Conservation (phyloP, 2,888 invertebrate species). For the Axea sp. region DNA sequence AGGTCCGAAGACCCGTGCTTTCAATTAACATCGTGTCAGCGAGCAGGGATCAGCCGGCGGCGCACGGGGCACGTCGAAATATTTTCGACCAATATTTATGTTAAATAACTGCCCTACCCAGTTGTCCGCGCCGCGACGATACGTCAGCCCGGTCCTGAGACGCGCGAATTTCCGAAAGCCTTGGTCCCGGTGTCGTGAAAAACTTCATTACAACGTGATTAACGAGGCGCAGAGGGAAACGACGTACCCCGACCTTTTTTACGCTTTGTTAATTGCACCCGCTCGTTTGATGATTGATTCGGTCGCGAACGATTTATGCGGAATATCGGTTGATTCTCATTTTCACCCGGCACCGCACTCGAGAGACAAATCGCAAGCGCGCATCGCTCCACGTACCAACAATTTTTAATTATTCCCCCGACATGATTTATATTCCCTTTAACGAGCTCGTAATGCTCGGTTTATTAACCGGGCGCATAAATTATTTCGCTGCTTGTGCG, state of each 20-base stretch:
- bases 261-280: constrained; percentile 33
- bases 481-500: constrained; percentile 10
- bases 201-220: constrained; percentile 51
- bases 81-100: constrained; percentile 75
- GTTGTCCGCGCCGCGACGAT: constrained; percentile 19
- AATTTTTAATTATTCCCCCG: constrained; percentile 46
- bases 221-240: constrained; percentile 37
- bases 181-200: constrained; percentile 18
- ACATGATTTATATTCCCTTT: constrained; percentile 38
- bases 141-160: constrained; percentile 20
- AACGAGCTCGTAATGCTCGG: constrained; percentile 28
- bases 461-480: constrained; percentile 30
- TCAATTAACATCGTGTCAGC: constrained; percentile 76
- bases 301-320: constrained; percentile 28
- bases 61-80: constrained; percentile 70
- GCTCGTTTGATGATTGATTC: constrained; percentile 29
- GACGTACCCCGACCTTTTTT: constrained; percentile 11
- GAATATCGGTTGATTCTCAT: constrained; percentile 13
- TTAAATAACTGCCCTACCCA: constrained; percentile 64
- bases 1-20: constrained; percentile 66
- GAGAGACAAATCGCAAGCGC: constrained; percentile 25
- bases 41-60: constrained; percentile 70
- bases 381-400: constrained; percentile 1
- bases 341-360: constrained; percentile 4
- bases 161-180: constrained; percentile 34